phyloP scores from a whole-genome alignment of 1,140 invertebrate species.

The Paralvinella palmiformis region DNA sequence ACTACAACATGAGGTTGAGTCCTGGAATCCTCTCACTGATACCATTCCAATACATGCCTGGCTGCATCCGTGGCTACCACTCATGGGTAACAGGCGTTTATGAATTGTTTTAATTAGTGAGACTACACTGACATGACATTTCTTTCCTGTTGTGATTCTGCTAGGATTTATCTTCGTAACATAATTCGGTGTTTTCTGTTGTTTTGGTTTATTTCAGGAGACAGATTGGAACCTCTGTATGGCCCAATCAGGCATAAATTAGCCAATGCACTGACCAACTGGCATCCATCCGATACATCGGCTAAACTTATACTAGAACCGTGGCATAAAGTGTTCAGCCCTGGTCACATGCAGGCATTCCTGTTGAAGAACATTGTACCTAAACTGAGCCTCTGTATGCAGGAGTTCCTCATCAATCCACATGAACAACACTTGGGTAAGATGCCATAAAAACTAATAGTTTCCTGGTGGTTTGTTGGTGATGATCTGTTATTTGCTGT shows the following conservation, averaged over 20 bases:
- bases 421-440: slow-evolving; percentile 69
- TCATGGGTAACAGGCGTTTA: too few species aligned
- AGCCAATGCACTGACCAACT: slow-evolving; percentile 74
- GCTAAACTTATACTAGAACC: slow-evolving; percentile 86
- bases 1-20: slow-evolving; percentile 70
- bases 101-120: too few species aligned
- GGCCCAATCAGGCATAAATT: slow-evolving; percentile 81
- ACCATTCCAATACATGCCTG: slow-evolving; percentile 90
- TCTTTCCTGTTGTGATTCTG: too few species aligned
- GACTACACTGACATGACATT: too few species aligned
- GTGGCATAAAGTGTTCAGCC: slow-evolving; percentile 80
- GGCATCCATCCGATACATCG: slow-evolving; percentile 81
- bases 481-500: too few species aligned
- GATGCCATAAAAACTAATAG: slow-evolving; percentile 13
- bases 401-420: slow-evolving; percentile 77
- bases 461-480: too few species aligned
- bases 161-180: too few species aligned
- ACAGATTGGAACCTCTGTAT: slow-evolving; percentile 75
- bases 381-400: slow-evolving; percentile 56
- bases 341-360: slow-evolving; percentile 76
- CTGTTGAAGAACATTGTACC: slow-evolving; percentile 85
- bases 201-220: slow-evolving; percentile 37
- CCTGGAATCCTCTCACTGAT: slow-evolving; percentile 92
- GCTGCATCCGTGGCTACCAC: slow-evolving; percentile 90
- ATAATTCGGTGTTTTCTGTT: too few species aligned